These are phyloP conservation scores for Octodon degus DNA, from an alignment of 2,113 vertebrate genomes.

Conservation along the genomic window DNA sequence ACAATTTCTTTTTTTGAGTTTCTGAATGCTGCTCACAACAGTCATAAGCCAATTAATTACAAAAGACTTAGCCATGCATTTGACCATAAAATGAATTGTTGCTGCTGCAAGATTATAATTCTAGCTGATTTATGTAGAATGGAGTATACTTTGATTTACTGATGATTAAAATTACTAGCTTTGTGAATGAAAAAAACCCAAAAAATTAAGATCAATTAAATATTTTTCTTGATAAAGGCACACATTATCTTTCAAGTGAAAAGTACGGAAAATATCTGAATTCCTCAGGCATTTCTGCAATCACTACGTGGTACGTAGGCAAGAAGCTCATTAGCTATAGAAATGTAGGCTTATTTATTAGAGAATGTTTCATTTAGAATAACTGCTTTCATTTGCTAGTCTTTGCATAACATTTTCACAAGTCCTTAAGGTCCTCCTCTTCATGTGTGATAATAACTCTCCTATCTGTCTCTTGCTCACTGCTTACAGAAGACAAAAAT, in stretches of 20 bases:
- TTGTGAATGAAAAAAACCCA: neutral
- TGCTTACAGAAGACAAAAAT: neutral
- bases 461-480: neutral
- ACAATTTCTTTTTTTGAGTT: slow-evolving; percentile 64
- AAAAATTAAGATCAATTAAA: slow-evolving; percentile 8
- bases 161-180: neutral
- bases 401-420: neutral
- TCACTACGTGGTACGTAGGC: neutral
- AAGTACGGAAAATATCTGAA: slow-evolving; percentile 38
- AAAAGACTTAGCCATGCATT: slow-evolving; percentile 64
- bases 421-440: neutral
- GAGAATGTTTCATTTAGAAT: neutral
- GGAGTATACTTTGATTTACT: slow-evolving; percentile 20
- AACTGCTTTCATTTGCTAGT: slow-evolving; percentile 26
- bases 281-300: slow-evolving; percentile 68
- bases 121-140: slow-evolving; percentile 41
- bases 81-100: slow-evolving; percentile 69
- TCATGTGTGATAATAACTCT: neutral
- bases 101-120: slow-evolving; percentile 45
- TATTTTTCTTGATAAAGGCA: slow-evolving; percentile 43
- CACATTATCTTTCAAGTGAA: slow-evolving; percentile 59
- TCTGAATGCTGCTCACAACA: slow-evolving; percentile 63
- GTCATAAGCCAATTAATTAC: slow-evolving; percentile 75
- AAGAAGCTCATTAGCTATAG: slow-evolving; percentile 50
- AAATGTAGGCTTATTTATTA: slow-evolving; percentile 50